Evolutionary conservation across 2,888 invertebrate species (phyloP).

Genomic region (Phortica magna): DNA sequence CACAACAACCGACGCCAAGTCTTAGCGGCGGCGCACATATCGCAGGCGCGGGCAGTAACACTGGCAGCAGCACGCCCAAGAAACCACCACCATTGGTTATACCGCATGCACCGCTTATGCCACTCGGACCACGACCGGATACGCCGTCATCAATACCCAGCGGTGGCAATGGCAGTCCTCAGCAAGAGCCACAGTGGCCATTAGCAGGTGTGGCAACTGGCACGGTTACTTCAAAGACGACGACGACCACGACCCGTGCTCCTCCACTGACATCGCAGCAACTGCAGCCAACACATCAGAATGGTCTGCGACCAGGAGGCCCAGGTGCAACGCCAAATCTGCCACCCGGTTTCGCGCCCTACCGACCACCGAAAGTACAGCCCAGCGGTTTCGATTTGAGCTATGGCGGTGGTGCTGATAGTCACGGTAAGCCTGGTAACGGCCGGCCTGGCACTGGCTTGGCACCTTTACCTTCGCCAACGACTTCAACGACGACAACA

Average conservation of each 20-base stretch:
- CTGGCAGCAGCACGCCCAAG: constrained; percentile 17
- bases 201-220: constrained; percentile 25
- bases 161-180: constrained; percentile 48
- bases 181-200: constrained; percentile 63
- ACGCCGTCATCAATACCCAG: constrained; percentile 71
- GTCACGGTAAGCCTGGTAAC: constrained; percentile 43
- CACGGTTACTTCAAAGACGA: neutral
- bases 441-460: constrained; percentile 61
- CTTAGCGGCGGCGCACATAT: constrained; percentile 30
- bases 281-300: neutral
- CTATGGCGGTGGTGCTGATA: constrained; percentile 62
- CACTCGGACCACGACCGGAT: constrained; percentile 73
- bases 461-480: constrained; percentile 58
- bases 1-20: neutral
- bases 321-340: constrained; percentile 55
- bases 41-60: neutral
- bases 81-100: constrained; percentile 69
- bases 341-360: constrained; percentile 65
- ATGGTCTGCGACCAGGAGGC: constrained; percentile 40
- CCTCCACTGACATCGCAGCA: neutral
- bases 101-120: constrained; percentile 69
- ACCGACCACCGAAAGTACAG: constrained; percentile 69
- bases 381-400: constrained; percentile 74
- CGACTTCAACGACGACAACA: constrained; percentile 48
- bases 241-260: neutral